Percentiles rank a stretch among this genome's conserved stretches.
Conservation (phyloP, 2,113 vertebrate genomes). For the Neogobius melanostomus region DNA sequence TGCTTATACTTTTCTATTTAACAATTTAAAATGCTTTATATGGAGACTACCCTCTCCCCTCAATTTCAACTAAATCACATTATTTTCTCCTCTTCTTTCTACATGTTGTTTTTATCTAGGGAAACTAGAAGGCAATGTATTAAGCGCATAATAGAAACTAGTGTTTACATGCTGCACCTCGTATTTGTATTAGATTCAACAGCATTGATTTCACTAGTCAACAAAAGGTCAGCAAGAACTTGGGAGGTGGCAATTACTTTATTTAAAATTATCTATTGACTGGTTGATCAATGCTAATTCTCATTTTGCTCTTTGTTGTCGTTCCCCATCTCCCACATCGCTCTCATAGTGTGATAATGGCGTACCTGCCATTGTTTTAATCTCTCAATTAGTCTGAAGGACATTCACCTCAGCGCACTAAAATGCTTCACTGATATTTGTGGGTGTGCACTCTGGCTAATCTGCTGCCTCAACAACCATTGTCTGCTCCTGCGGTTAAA, state of each 20-base stretch:
- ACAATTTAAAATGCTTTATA: too few relatives aligned
- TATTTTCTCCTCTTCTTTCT: slow-evolving; percentile 46
- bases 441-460: slow-evolving; percentile 45
- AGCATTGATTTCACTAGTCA: slow-evolving; percentile 98
- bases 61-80: slow-evolving; percentile 56
- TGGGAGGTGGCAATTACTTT: slow-evolving; percentile 96
- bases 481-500: slow-evolving; percentile 57
- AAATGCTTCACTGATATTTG: slow-evolving; percentile 55
- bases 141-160: slow-evolving; percentile 92
- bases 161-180: slow-evolving; percentile 93
- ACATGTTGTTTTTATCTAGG: slow-evolving; percentile 68
- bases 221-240: slow-evolving; percentile 96
- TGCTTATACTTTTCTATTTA: too few relatives aligned
- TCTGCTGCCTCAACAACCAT: slow-evolving; percentile 57
- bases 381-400: slow-evolving; percentile 96
- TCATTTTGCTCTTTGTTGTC: slow-evolving; percentile 86
- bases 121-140: slow-evolving; percentile 82
- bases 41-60: slow-evolving; percentile 38
- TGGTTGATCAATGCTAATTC: slow-evolving; percentile 97
- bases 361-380: slow-evolving; percentile 90
- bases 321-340: slow-evolving; percentile 55
- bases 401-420: slow-evolving; percentile 74
- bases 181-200: slow-evolving; percentile 94
- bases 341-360: slow-evolving; percentile 71
- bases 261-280: slow-evolving; percentile 98